Conservation (phyloP, 2,888 invertebrate genomes). For the Gortyna flavago region DNA sequence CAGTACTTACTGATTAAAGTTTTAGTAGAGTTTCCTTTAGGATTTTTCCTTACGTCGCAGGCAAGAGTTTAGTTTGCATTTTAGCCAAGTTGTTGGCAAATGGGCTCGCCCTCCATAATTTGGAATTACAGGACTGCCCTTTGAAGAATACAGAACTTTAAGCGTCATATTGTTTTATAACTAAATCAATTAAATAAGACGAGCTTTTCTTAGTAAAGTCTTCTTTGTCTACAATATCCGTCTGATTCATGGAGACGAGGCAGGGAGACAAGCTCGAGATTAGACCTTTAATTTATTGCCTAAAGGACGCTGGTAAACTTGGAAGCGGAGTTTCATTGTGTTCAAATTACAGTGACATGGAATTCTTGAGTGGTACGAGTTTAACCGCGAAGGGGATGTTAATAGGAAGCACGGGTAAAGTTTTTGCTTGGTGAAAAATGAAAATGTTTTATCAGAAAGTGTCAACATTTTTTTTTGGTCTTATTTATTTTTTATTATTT, state of each 20-base stretch:
- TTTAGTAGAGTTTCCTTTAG: neutral
- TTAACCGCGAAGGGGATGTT: conserved; percentile 29
- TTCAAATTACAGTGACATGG: conserved; percentile 64
- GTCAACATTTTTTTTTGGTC: neutral
- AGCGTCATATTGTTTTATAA: neutral
- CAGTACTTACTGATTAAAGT: no score
- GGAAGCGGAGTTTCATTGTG: conserved; percentile 69
- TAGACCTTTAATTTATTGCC: conserved; percentile 72
- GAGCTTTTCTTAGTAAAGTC: conserved; percentile 21
- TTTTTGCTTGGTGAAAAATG: conserved; percentile 19
- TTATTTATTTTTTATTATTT: neutral
- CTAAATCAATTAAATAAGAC: conserved; percentile 20
- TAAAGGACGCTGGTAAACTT: conserved; percentile 56
- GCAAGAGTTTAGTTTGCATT: neutral
- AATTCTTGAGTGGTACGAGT: conserved; percentile 54
- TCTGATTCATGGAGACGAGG: conserved; percentile 69
- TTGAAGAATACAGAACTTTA: neutral
- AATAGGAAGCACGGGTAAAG: neutral
- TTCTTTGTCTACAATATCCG: conserved; percentile 61
- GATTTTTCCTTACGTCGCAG: neutral
- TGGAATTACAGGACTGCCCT: no score
- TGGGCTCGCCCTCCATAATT: neutral
- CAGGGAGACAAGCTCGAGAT: conserved; percentile 67
- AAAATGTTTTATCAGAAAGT: neutral
- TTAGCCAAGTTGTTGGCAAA: neutral